Percentiles rank a stretch among this genome's conserved stretches.
Conservation (phyloP, 2,113 vertebrate genomes). For the Cyanoramphus novaezelandiae region DNA sequence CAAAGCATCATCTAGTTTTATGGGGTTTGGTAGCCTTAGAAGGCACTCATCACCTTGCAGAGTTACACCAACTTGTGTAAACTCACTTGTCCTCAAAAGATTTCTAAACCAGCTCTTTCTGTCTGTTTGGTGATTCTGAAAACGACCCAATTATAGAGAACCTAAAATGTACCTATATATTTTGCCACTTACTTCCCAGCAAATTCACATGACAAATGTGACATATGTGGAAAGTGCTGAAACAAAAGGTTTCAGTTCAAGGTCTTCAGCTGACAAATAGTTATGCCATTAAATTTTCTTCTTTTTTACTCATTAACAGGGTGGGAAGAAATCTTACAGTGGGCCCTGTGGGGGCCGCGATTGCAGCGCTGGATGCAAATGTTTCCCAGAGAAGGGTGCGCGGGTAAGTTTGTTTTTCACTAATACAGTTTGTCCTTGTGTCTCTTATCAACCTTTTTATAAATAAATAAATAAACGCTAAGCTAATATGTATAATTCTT, state of each 20-base stretch:
- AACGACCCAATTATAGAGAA: not conserved
- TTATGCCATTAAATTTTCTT: not conserved
- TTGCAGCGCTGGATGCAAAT: slow-evolving; percentile 82
- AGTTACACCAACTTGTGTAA: not conserved
- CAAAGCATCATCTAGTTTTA: not conserved
- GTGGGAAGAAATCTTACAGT: slow-evolving; percentile 73
- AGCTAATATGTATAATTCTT: slow-evolving; percentile 33
- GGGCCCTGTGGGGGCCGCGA: slow-evolving; percentile 82
- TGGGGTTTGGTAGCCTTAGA: not conserved
- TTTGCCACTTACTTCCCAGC: not conserved
- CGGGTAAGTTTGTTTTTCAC: slow-evolving; percentile 78
- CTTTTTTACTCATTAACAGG: slow-evolving; percentile 63
- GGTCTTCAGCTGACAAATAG: not conserved
- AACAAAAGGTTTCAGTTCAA: not conserved
- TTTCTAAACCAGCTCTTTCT: not conserved
- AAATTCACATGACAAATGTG: not conserved
- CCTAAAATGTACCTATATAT: not conserved
- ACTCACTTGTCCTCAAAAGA: not conserved
- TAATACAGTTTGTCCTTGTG: not conserved
- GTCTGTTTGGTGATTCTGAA: not conserved
- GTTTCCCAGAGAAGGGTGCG: slow-evolving; percentile 87
- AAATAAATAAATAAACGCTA: not conserved
- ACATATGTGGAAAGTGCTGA: not conserved
- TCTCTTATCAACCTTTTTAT: slow-evolving; percentile 7
- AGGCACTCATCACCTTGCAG: not conserved